Evolutionary conservation across 2,113 vertebrate species (phyloP).

Genomic region (Isichthys henryi): DNA sequence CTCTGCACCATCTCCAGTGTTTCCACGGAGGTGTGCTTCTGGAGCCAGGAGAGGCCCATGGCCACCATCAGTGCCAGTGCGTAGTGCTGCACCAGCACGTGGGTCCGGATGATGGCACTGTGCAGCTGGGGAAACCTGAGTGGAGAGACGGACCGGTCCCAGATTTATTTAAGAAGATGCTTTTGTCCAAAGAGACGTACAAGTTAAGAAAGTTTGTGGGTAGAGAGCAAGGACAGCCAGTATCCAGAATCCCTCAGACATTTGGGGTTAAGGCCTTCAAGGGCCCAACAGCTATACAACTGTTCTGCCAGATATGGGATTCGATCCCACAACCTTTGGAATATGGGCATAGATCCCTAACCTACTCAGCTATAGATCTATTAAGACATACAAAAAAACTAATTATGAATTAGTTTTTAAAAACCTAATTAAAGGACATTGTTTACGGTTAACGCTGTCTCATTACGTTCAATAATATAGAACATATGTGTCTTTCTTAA

Average conservation of each 20-base stretch:
- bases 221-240: not conserved
- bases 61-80: constrained; percentile 86
- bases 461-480: not conserved
- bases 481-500: not conserved
- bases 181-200: not conserved
- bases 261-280: not conserved
- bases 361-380: not conserved
- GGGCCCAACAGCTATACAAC: not conserved
- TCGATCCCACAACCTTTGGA: not conserved
- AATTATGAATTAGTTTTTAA: not conserved
- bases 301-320: not conserved
- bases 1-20: constrained; percentile 90
- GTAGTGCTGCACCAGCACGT: constrained; percentile 89
- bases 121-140: constrained; percentile 88
- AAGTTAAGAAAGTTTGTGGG: not conserved
- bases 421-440: not conserved
- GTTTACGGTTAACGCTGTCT: not conserved
- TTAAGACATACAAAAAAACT: not conserved
- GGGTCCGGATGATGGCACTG: constrained; percentile 88
- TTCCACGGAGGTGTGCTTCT: constrained; percentile 91
- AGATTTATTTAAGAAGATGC: not conserved
- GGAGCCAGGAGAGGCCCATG: constrained; percentile 75
- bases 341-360: not conserved
- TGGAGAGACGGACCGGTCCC: constrained; percentile 10
- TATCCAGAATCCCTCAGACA: not conserved